A percentile compares a stretch with the other conserved stretches of the same genome.
These are phyloP conservation scores for Phataginus tetradactyla DNA, from an alignment of 2,797 vertebrate species.

Conservation along the genomic window DNA sequence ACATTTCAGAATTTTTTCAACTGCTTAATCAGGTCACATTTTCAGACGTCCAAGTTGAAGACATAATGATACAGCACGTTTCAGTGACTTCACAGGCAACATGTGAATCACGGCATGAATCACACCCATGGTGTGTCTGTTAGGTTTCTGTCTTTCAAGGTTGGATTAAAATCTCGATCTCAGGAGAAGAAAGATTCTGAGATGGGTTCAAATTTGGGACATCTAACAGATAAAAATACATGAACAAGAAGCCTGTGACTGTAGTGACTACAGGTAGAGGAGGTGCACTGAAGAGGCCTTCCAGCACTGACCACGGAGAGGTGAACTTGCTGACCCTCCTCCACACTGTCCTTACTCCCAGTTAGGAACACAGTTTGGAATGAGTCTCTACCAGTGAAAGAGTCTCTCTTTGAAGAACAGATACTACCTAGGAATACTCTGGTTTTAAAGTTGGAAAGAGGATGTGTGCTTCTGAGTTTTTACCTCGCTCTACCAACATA, in stretches of 20 bases:
- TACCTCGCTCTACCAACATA: not conserved
- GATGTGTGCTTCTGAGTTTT: not conserved
- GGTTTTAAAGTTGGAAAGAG: not conserved
- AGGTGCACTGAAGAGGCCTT: not conserved
- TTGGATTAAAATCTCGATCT: not conserved
- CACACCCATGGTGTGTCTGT: not conserved
- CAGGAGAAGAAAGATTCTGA: not conserved
- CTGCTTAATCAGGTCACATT: too few species aligned
- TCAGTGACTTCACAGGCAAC: not conserved
- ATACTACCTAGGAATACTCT: not conserved
- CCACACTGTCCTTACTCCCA: not conserved
- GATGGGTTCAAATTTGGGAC: not conserved
- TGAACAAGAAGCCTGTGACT: not conserved
- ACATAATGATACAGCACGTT: not conserved
- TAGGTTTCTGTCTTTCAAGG: not conserved
- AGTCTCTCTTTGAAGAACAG: not conserved
- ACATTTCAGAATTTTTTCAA: not conserved
- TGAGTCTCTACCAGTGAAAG: not conserved
- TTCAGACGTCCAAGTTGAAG: not conserved
- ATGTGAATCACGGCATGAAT: not conserved
- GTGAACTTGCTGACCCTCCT: not conserved
- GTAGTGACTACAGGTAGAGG: not conserved
- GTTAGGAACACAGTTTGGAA: not conserved
- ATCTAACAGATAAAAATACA: not conserved
- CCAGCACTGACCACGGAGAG: accelerated